Conservation (phyloP, 2,113 vertebrate species). For the Stegostoma tigrinum region DNA sequence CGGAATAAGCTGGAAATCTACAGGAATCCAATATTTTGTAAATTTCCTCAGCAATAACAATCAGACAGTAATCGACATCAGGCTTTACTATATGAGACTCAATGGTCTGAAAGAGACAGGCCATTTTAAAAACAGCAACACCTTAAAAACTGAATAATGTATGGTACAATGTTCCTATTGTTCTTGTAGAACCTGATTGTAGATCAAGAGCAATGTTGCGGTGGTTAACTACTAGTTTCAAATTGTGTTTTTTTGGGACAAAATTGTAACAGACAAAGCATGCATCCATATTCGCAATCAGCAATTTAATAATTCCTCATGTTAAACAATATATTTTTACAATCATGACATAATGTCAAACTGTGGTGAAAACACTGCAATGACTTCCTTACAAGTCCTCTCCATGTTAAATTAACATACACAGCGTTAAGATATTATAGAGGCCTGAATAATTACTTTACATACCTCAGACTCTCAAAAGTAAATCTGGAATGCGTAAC, state of each 20-base stretch:
- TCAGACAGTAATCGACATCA: neutral
- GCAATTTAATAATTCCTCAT: neutral
- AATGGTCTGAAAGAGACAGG: neutral
- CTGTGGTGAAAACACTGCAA: neutral
- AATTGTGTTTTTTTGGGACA: neutral
- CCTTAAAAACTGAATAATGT: neutral
- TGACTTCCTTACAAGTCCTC: neutral
- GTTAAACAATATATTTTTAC: neutral
- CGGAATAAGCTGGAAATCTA: neutral
- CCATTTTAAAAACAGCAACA: neutral
- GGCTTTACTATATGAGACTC: neutral
- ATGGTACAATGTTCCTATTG: neutral
- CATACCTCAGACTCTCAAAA: no score
- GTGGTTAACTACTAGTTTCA: neutral
- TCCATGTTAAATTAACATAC: neutral
- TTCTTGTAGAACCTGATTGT: neutral
- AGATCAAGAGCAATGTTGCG: neutral
- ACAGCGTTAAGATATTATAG: neutral
- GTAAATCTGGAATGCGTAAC: neutral
- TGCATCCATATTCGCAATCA: neutral
- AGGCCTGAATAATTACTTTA: no score
- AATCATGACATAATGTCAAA: neutral
- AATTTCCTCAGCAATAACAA: neutral
- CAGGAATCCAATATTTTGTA: neutral
- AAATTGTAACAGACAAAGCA: neutral